Conservation (phyloP, 2,888 invertebrate genomes). For the Xestia xanthographa region DNA sequence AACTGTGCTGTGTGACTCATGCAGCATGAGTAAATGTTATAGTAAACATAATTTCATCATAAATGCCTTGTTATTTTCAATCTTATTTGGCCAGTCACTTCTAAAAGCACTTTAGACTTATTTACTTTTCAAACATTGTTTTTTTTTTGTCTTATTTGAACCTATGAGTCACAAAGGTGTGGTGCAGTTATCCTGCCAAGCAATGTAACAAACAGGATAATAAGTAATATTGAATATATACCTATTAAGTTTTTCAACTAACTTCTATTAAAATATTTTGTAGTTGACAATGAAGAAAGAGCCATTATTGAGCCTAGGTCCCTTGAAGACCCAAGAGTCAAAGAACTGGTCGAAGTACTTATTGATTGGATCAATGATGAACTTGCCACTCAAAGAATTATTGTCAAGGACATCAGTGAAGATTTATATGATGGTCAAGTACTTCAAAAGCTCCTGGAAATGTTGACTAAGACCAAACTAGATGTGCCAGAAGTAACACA, state of each 20-base stretch:
- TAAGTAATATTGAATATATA: background rate
- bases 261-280: constrained; percentile 58
- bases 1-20: constrained; percentile 28
- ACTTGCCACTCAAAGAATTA: constrained; percentile 98
- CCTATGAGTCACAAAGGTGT: constrained; percentile 46
- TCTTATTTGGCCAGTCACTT: background rate
- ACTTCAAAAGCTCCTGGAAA: constrained; percentile 94
- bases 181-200: constrained; percentile 38
- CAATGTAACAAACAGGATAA: constrained; percentile 55
- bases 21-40: constrained; percentile 11
- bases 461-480: constrained; percentile 96
- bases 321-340: constrained; percentile 95
- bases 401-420: constrained; percentile 98
- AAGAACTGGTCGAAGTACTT: constrained; percentile 95
- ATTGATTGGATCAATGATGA: constrained; percentile 99
- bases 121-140: background rate
- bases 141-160: background rate
- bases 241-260: background rate
- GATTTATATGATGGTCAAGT: constrained; percentile 99
- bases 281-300: constrained; percentile 99
- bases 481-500: constrained; percentile 99
- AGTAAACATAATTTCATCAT: constrained; percentile 10
- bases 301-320: constrained; percentile 98
- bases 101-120: background rate
- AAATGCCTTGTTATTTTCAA: background rate